phyloP scores from a whole-genome alignment of 2,888 invertebrate species.

The Clitarchus hookeri region DNA sequence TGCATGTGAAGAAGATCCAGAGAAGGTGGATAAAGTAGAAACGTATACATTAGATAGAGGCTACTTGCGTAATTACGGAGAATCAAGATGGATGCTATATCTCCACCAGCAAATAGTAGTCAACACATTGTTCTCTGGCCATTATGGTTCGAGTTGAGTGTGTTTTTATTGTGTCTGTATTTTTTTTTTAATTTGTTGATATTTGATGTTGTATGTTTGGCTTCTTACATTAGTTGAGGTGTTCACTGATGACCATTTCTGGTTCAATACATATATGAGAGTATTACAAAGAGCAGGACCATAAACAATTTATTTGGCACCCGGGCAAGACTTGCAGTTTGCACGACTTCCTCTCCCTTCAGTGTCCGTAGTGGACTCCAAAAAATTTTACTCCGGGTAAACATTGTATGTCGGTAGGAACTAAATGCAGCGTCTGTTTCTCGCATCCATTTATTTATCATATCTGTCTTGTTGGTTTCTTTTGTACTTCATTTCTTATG shows the following conservation, averaged over 20 bases:
- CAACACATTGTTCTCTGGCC: slow-evolving; percentile 35
- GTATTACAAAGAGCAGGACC: neutral
- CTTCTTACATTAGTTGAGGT: neutral
- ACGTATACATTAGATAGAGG: slow-evolving; percentile 43
- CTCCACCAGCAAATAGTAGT: slow-evolving; percentile 41
- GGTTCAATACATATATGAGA: neutral
- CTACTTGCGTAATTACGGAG: slow-evolving; percentile 46
- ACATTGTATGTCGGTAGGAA: too few relatives aligned
- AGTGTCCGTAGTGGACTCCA: too few relatives aligned
- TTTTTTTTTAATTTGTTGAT: neutral
- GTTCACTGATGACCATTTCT: neutral
- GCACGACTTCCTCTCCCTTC: too few relatives aligned
- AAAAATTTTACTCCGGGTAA: too few relatives aligned
- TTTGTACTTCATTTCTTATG: too few relatives aligned
- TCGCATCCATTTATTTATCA: too few relatives aligned
- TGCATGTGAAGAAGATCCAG: slow-evolving; percentile 42
- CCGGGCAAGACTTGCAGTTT: too few relatives aligned
- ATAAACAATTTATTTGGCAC: too few relatives aligned
- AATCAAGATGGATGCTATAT: slow-evolving; percentile 48
- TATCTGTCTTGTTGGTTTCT: too few relatives aligned
- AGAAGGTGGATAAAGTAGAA: slow-evolving; percentile 37
- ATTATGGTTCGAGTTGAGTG: slow-evolving; percentile 26
- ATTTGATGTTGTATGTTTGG: neutral
- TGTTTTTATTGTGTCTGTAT: neutral
- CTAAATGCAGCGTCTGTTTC: too few relatives aligned